phyloP scores from a whole-genome alignment of 2,797 vertebrate genomes.

The Erethizon dorsatum region DNA sequence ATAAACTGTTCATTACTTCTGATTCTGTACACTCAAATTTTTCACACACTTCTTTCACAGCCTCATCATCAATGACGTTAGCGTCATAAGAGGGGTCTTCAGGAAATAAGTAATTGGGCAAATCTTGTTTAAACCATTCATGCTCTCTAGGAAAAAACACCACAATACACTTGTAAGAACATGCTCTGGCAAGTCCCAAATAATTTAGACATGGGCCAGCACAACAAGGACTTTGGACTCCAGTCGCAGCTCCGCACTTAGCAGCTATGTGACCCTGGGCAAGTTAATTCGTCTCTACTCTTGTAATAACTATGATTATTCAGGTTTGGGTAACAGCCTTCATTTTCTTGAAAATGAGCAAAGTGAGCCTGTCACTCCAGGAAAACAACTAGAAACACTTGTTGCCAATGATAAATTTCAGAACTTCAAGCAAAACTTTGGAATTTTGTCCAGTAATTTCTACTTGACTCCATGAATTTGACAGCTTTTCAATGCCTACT shows the following conservation, averaged over 20 bases:
- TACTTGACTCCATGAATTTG: background rate
- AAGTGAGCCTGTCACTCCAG: background rate
- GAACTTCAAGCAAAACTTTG: constrained; percentile 61
- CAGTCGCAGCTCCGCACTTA: background rate
- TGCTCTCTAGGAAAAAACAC: constrained; percentile 92
- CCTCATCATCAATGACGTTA: constrained; percentile 97
- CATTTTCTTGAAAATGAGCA: constrained; percentile 65
- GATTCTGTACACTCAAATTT: constrained; percentile 98
- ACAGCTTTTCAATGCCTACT: constrained; percentile 17
- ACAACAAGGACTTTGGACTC: background rate
- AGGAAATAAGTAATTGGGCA: constrained; percentile 97
- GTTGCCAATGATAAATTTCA: constrained; percentile 38
- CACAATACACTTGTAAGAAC: constrained; percentile 72
- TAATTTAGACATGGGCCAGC: constrained; percentile 38
- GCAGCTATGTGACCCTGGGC: background rate
- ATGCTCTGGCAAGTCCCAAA: constrained; percentile 46
- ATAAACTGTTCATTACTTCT: constrained; percentile 97
- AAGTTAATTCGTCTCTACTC: constrained; percentile 6
- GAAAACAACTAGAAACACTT: constrained; percentile 51
- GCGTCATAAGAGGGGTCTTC: constrained; percentile 98
- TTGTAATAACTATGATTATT: constrained; percentile 10
- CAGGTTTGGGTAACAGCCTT: background rate
- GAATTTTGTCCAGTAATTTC: constrained; percentile 15
- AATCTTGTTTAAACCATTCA: constrained; percentile 99
- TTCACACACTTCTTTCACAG: constrained; percentile 97